phyloP scores from a whole-genome alignment of 2,888 invertebrate species.

The Ichneumon xanthorius region DNA sequence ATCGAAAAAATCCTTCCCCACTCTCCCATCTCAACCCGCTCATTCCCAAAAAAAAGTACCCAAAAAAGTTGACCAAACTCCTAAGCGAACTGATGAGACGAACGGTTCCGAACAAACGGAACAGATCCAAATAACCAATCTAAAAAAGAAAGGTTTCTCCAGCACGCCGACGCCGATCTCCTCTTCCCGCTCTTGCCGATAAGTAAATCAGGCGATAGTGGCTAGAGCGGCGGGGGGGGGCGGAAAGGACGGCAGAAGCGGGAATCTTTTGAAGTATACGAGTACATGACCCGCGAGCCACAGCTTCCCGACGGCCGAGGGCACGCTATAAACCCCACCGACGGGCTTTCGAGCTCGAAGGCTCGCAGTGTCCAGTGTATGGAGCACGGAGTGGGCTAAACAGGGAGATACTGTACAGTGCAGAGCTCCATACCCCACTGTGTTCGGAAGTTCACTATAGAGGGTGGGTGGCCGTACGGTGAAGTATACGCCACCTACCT shows the following conservation, averaged over 20 bases:
- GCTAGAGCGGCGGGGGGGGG: background rate
- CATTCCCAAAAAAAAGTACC: too few relatives aligned
- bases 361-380: background rate
- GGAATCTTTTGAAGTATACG: slow-evolving; percentile 3
- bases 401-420: background rate
- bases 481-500: background rate
- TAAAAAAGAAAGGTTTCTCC: background rate
- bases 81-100: too few relatives aligned
- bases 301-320: too few relatives aligned
- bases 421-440: background rate
- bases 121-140: too few relatives aligned
- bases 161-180: background rate
- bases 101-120: too few relatives aligned
- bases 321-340: background rate
- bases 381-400: slow-evolving; percentile 6
- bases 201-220: slow-evolving; percentile 18
- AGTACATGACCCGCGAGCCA: background rate
- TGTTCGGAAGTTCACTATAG: slow-evolving; percentile 18
- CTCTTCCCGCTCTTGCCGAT: background rate
- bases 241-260: background rate
- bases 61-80: too few relatives aligned
- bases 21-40: too few relatives aligned
- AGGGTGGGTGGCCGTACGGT: background rate
- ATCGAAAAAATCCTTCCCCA: too few relatives aligned
- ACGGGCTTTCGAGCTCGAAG: slow-evolving; percentile 13